Evolutionary conservation across 2,797 vertebrate species (phyloP).

Genomic region (Iguana delicatissima): DNA sequence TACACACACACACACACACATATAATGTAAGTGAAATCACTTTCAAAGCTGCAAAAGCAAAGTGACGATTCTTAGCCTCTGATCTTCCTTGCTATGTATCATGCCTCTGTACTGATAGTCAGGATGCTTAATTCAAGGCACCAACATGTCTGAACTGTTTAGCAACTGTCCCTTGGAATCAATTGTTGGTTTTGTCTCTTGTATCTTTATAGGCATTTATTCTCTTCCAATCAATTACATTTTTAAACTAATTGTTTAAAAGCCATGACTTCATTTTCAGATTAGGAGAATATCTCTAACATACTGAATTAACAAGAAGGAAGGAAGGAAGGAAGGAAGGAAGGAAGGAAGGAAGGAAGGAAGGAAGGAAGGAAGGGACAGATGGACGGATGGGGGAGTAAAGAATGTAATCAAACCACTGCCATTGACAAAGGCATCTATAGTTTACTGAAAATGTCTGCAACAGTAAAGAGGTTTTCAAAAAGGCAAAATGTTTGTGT

Average conservation of each 20-base stretch:
- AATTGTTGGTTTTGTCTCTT: conserved; percentile 80
- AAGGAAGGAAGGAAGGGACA: neutral
- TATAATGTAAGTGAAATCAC: conserved; percentile 55
- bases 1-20: no score
- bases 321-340: conserved; percentile 26
- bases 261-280: conserved; percentile 75
- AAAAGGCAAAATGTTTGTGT: conserved; percentile 61
- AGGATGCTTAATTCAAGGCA: conserved; percentile 84
- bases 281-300: conserved; percentile 72
- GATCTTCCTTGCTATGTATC: conserved; percentile 52
- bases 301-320: conserved; percentile 64
- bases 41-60: conserved; percentile 58
- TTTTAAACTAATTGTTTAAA: conserved; percentile 83
- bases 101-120: conserved; percentile 81
- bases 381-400: conserved; percentile 26
- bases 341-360: conserved; percentile 35
- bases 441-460: conserved; percentile 40
- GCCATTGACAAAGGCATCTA: neutral
- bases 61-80: conserved; percentile 69
- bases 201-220: conserved; percentile 72
- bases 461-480: conserved; percentile 45
- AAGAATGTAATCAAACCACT: neutral
- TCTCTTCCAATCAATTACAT: conserved; percentile 83
- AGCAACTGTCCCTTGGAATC: conserved; percentile 82
- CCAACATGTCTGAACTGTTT: conserved; percentile 85